Evolutionary conservation across 2,113 vertebrate genomes (phyloP), one percentile per base, ranked within the genome.

Genomic region (Amphilophus citrinellus): DNA sequence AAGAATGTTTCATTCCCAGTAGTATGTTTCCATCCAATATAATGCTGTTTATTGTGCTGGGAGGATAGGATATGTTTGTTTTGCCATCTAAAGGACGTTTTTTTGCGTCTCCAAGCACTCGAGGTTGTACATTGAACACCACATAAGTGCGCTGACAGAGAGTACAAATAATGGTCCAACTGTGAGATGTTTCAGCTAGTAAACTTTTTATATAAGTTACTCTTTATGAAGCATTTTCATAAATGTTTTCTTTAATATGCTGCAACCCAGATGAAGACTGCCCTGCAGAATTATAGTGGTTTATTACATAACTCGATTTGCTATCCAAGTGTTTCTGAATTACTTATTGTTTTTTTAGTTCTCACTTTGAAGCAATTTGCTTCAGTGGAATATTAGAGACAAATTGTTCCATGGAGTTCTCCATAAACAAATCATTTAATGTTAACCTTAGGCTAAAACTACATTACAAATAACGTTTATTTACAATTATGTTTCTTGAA

Each of bases 41-140:
- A 91, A 89, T 86, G 88, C 77, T 89, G 88, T 93, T 95, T 94
- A 92, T 88, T 90, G 91, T 87, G 86, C 90, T 90, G 80, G 87
- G 90, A 93, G 89, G 90, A 92, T 84, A 92, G 91, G 63, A 85
- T 83, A 66, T 88, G 89, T 93, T 93, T 94, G 92, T 91, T 91
- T 92, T 92, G 83, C 79, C 68, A 78, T 85, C 81, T 83, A 88
- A 94, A 91, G 84, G 84, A 93, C 93, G 89, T 89, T 81, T 92
- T 94, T 94, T 90, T 86, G 88, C 91, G 92, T 92, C 90, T 92
- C 73, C 79, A 58, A 91, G 87, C 88, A 87, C 84, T 90, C 86
- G 90, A 88, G 85, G 89, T 86, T 92, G 79, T 77, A 89, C 84
- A 80, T 37, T 85, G 75, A 92, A 89, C 87, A 80, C 77, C 62